A percentile compares a stretch with the other conserved stretches of the same genome.
These are phyloP conservation scores for Diarsia mendica DNA, from an alignment of 2,888 invertebrate genomes.

Conservation along the genomic window DNA sequence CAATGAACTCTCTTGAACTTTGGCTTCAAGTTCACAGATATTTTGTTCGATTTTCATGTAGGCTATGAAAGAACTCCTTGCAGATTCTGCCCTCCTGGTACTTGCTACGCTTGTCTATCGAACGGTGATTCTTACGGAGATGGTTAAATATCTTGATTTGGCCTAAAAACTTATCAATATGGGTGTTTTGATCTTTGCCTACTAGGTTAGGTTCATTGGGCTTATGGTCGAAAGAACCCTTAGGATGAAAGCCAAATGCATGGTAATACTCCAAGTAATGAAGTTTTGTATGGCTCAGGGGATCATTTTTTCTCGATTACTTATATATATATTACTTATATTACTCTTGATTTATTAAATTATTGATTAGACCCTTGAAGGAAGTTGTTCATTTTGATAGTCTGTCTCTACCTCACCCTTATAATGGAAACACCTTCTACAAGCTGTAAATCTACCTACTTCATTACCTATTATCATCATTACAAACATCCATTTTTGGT, in stretches of 20 bases:
- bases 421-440: neutral
- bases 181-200: slow-evolving; percentile 1
- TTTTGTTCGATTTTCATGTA: too few relatives aligned
- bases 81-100: slow-evolving; percentile 22
- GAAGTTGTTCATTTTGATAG: neutral
- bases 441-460: too few relatives aligned
- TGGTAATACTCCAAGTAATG: neutral
- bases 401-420: neutral
- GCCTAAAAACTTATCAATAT: neutral
- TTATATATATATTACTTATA: too few relatives aligned
- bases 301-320: neutral
- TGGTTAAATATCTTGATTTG: neutral
- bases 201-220: neutral
- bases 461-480: too few relatives aligned
- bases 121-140: slow-evolving; percentile 17
- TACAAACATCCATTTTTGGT: too few relatives aligned
- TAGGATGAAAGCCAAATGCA: neutral
- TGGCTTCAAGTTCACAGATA: neutral
- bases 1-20: too few relatives aligned
- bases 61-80: neutral
- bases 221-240: neutral
- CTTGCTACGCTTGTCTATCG: slow-evolving; percentile 14
- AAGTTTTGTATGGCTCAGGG: neutral
- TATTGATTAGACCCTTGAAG: neutral
- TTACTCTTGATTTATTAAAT: too few relatives aligned